Base-by-base conservation (phyloP, 2,797 vertebrate genomes). In the Cyclura pinguis region DNA sequence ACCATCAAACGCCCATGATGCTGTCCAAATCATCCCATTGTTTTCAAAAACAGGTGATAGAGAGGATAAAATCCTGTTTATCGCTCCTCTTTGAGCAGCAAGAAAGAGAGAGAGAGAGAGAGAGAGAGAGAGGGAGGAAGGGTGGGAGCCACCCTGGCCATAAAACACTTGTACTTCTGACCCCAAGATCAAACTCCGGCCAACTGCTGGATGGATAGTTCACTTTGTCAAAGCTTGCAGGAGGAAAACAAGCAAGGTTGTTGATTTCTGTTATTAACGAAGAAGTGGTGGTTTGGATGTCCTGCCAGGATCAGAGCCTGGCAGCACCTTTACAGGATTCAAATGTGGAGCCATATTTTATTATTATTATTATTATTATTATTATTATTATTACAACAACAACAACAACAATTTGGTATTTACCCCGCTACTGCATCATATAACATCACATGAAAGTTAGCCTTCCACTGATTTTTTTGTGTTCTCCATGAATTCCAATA, bases 151-250 rank as follows among this genome's bases (percentile, higher is more conserved):
- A 80, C 72, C 13, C 1, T 13, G 52, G 42, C 72, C 29, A 50
- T 91, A 57, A 86, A 35, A 20, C 20, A 50, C 62, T 83, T 92
- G 94, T 92, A 93, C 94, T 95, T 91, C 94, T 96, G 94, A 95
- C 95, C 93, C 73, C 85, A 88, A 93, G 94, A 96, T 96, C 89
- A 94, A 93, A 85, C 91, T 91, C 69, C 72, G 94, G 95, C 94
- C 92, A 94, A 69, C 0, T 1, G 87, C 74, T 84, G 52, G n/a
- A 90, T 55, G 62, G 93, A 76, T 93, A 94, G 81, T 86, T 90
- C 83, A 80, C n/a, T 78, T 80, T 92, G 91, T 93, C 90, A 91
- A 84, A 94, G 86, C 92, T 91, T 85, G 77, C 93, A 90, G 86
- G 87, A 93, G 72, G 93, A 93, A 83, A 87, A 87, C 73, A 92